These are phyloP conservation scores for Nycticryphes semicollaris DNA, from an alignment of 2,113 vertebrate genomes.

Conservation along the genomic window DNA sequence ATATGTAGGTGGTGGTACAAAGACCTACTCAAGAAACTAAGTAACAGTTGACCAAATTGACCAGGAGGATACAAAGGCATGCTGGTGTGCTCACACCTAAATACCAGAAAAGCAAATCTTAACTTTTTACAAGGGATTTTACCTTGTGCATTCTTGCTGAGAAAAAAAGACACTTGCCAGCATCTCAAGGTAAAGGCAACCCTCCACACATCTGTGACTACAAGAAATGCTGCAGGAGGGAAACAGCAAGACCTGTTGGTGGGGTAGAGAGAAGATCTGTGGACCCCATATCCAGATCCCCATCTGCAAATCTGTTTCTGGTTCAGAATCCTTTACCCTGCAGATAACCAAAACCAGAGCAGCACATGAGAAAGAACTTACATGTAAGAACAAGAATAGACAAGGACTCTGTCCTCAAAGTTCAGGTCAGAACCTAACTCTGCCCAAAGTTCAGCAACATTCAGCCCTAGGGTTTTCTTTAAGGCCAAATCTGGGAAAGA, in stretches of 20 bases:
- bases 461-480: constrained; percentile 1
- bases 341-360: background rate
- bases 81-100: background rate
- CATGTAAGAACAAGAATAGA: background rate
- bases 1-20: background rate
- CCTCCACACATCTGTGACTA: background rate
- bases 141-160: background rate
- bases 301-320: background rate
- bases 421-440: background rate
- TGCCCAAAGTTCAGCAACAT: constrained; percentile 2
- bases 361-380: background rate
- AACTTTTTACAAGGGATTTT: background rate
- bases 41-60: background rate
- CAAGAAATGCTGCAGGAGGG: background rate
- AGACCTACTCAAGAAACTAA: background rate
- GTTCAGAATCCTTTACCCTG: background rate
- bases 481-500: background rate
- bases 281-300: background rate
- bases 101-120: background rate
- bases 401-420: background rate
- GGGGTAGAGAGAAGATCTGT: background rate
- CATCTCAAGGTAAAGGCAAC: background rate
- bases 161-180: background rate
- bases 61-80: background rate
- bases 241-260: background rate